Base-by-base conservation (phyloP, 2,113 vertebrate species). In the Chauna torquata region DNA sequence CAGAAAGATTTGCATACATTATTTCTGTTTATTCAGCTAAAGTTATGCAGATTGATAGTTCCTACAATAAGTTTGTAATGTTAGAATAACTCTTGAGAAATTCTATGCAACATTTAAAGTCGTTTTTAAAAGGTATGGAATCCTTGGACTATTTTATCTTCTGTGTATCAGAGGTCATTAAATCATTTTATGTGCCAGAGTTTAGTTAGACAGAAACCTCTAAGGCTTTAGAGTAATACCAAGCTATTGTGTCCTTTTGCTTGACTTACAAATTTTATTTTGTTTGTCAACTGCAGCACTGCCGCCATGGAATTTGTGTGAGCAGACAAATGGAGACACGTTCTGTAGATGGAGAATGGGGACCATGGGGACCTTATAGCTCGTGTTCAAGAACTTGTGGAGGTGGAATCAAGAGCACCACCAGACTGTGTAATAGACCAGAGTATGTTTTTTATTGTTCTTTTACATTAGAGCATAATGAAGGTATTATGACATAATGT, bases 321-420 rank as follows among this genome's bases (percentile, higher is more conserved):
- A 99, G 98, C 97, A 99, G 98, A 96, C 99, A 99, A 95, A 96
- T 99, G 97, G 99, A 99, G 96, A 90, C 94, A 20, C 98, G 98
- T 94, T 98, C 98, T n/a, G 98, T 99, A 47, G 98, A 99, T 81
- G 99, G 99, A 84, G 99, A 99, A 75, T 99, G 99, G 99, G 99
- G 99, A 78, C 97, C 98, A 0, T 99, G 99, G 99, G 99, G 98
- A 38, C 99, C 99, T 28, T 99, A 99, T 72, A 99, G 98, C 70
- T 97, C 97, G 8, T 99, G 99, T 95, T 99, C 99, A 83, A 98
- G 99, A 94, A 99, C 99, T 49, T 99, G 99, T 97, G 99, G 99
- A 80, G 99, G 99, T 95, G 99, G 99, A 95, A 99, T 99, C 85
- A 99, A 98, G 97, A 99, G 98, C 95, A 98, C 97, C 64, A 88